These are phyloP conservation scores for Brachirus orientalis DNA, from an alignment of 2,113 vertebrate species.

Conservation along the genomic window DNA sequence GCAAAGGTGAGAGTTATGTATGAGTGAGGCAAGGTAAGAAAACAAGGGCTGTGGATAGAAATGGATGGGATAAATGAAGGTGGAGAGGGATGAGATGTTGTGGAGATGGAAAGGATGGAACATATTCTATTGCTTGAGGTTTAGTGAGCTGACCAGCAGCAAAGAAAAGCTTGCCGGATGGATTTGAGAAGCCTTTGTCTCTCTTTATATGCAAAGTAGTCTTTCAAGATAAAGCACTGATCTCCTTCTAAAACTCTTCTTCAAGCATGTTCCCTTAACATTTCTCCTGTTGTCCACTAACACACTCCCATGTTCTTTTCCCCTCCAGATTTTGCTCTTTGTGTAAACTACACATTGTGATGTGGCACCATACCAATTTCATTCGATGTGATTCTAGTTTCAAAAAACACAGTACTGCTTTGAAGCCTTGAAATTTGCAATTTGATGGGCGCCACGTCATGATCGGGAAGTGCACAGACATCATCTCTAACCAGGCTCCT, in stretches of 20 bases:
- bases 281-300: not conserved
- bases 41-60: constrained; percentile 6
- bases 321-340: no score
- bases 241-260: not conserved
- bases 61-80: constrained; percentile 37
- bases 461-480: no score
- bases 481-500: no score
- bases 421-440: no score
- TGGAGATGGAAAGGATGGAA: constrained; percentile 20
- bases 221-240: constrained; percentile 14
- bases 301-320: no score
- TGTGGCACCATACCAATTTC: no score
- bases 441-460: no score
- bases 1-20: constrained; percentile 65
- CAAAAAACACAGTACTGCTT: no score
- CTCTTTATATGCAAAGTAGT: no score
- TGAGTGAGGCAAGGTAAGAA: constrained; percentile 24
- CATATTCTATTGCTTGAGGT: constrained; percentile 7
- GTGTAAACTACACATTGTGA: no score
- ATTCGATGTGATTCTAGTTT: no score
- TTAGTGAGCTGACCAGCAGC: constrained; percentile 17
- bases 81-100: constrained; percentile 34
- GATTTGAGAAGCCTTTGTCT: constrained; percentile 59
- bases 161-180: constrained; percentile 56
- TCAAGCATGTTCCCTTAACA: not conserved